Base-by-base conservation (phyloP, 1,140 invertebrate genomes). In the Nasonia longicornis region DNA sequence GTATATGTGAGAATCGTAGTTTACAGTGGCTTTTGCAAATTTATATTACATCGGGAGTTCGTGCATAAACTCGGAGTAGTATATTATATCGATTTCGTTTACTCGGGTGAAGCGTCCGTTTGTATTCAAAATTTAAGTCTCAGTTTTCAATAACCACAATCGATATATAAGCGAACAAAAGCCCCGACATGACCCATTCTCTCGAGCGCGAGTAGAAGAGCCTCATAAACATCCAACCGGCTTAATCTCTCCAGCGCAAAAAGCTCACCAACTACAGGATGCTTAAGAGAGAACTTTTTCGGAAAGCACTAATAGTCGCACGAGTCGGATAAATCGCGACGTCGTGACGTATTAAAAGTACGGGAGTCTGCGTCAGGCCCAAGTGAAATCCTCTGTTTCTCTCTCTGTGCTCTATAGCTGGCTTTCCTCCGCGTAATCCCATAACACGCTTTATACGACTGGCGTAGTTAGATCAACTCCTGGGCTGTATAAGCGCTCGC, bases 401-500 rank as follows among this genome's bases (percentile, higher is more conserved):
- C 69, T 7, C 29, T 71, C 31, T 35, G 31, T 29, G 16, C 31
- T 42, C 7, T 42, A 42, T 35, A 35, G 31, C 31, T 35, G 31
- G 66, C 66, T 67, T 31, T 71, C 29, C 69, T 38, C 3, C 26
- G 35, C 35, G 42, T 71, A 71, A 71, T 71, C 69, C 16, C 31
- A n/a, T 42, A 71, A 71, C 35, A 31, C 29, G 69, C 69, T 42
- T 42, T 42, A 42, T 42, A 71, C 69, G 29, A 71, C 69, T 71
- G 69, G 29, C 35, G 38, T 42, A 71, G 35, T 71, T 71, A 8
- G 31, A 71, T 71, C 69, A 71, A 71, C 69, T 71, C 26, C 31
- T n/a, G 29, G 29, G 29, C 16, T 11, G 35, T 71, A 31, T 42
- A 42, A n/a, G 35, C 69, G 16, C 69, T 6, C 35, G 69, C 10